Evolutionary conservation across 2,113 vertebrate species (phyloP).

Genomic region (Chaenocephalus aceratus): DNA sequence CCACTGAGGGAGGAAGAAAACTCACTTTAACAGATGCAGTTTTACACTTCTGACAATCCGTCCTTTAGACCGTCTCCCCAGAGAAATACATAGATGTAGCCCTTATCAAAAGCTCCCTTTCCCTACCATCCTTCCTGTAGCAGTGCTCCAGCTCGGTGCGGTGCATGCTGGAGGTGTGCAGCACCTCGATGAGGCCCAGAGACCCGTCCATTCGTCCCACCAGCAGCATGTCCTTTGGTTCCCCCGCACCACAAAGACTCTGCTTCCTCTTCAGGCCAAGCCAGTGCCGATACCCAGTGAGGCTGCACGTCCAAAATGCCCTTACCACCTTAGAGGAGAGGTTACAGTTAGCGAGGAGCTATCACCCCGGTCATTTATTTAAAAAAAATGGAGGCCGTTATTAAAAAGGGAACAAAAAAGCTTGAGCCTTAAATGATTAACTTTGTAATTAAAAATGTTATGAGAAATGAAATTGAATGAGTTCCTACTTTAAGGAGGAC

Average conservation of each 20-base stretch:
- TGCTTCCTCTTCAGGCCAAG: constrained; percentile 92
- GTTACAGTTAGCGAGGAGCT: too few species aligned
- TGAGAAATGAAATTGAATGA: too few species aligned
- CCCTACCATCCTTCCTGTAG: constrained; percentile 93
- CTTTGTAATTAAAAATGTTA: too few species aligned
- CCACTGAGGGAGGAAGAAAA: constrained; percentile 80
- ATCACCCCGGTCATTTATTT: background rate
- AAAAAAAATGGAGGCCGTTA: too few species aligned
- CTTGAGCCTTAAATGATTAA: too few species aligned
- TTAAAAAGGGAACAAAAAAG: too few species aligned
- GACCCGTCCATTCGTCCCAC: constrained; percentile 97
- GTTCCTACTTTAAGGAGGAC: too few species aligned
- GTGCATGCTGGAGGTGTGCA: constrained; percentile 89
- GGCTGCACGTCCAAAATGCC: constrained; percentile 93
- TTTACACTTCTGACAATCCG: background rate
- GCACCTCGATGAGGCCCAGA: constrained; percentile 93
- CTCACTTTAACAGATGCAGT: background rate
- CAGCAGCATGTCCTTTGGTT: constrained; percentile 90
- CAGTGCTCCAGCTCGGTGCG: constrained; percentile 94
- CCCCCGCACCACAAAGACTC: constrained; percentile 87
- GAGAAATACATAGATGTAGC: background rate
- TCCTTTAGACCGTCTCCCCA: background rate
- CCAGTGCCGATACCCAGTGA: constrained; percentile 94
- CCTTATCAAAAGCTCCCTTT: background rate
- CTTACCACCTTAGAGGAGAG: constrained; percentile 87